A percentile compares a stretch with the other conserved stretches of the same genome.
These are phyloP conservation scores for Ctenopoma multispine DNA, from an alignment of 2,797 vertebrate species.

Conservation along the genomic window DNA sequence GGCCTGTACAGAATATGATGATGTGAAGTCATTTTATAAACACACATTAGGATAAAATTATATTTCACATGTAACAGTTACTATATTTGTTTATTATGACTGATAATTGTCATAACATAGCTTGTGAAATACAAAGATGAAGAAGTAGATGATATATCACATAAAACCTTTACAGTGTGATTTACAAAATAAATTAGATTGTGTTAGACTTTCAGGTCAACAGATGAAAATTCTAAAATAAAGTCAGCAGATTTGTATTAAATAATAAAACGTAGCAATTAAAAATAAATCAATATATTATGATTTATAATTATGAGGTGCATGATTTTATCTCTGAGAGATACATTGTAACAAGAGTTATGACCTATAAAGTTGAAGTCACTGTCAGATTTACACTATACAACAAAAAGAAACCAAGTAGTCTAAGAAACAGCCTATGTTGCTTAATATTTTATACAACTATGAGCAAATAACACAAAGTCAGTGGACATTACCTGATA, in stretches of 20 bases:
- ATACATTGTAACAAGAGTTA: background rate
- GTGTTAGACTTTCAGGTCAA: background rate
- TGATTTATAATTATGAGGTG: background rate
- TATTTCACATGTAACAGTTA: too few relatives aligned
- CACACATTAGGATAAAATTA: background rate
- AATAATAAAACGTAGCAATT: background rate
- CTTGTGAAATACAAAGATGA: background rate
- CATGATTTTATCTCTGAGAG: background rate
- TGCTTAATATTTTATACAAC: too few relatives aligned
- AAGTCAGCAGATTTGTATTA: background rate
- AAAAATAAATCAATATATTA: background rate
- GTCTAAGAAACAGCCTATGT: background rate
- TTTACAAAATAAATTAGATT: background rate
- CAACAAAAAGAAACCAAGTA: background rate
- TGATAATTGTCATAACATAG: background rate
- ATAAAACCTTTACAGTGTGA: background rate
- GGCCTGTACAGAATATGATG: constrained; percentile 11
- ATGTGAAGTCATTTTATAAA: background rate
- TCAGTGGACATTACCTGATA: background rate
- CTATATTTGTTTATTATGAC: background rate
- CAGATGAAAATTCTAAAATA: background rate
- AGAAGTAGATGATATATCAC: background rate
- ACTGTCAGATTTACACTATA: background rate
- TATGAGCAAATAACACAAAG: background rate
- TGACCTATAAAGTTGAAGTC: background rate